Evolutionary conservation across 2,888 invertebrate genomes (phyloP).

Genomic region (Ophion costatus): DNA sequence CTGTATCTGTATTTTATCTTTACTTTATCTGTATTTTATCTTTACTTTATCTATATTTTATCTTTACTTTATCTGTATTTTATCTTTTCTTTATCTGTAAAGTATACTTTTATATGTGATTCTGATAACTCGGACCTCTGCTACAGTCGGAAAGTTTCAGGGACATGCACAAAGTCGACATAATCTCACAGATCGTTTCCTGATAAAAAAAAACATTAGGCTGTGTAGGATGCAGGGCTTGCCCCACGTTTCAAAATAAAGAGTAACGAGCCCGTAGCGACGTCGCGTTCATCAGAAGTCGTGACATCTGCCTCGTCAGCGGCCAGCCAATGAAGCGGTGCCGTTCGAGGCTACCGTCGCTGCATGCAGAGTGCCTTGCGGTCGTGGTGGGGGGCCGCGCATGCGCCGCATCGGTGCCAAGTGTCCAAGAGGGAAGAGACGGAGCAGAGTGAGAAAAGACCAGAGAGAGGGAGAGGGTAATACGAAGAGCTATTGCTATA

Average conservation of each 20-base stretch:
- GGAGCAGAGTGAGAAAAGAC: constrained; percentile 24
- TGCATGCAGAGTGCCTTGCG: constrained; percentile 33
- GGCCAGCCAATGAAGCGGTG: neutral
- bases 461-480: constrained; percentile 34
- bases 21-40: no score
- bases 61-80: no score
- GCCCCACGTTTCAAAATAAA: neutral
- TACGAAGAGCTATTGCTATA: constrained; percentile 52
- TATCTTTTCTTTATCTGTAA: no score
- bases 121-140: no score
- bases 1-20: no score
- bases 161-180: no score
- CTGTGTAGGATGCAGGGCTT: no score
- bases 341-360: neutral
- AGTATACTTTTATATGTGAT: neutral
- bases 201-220: no score
- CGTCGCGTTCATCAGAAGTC: neutral
- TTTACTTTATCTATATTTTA: no score
- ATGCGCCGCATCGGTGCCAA: constrained; percentile 46
- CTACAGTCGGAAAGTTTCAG: no score
- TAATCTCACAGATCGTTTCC: no score
- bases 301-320: neutral
- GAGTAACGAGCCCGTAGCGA: neutral
- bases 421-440: constrained; percentile 14
- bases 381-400: constrained; percentile 40